These are phyloP conservation scores for Neolamprologus sp. DNA, from an alignment of 2,113 vertebrate species.

Conservation along the genomic window DNA sequence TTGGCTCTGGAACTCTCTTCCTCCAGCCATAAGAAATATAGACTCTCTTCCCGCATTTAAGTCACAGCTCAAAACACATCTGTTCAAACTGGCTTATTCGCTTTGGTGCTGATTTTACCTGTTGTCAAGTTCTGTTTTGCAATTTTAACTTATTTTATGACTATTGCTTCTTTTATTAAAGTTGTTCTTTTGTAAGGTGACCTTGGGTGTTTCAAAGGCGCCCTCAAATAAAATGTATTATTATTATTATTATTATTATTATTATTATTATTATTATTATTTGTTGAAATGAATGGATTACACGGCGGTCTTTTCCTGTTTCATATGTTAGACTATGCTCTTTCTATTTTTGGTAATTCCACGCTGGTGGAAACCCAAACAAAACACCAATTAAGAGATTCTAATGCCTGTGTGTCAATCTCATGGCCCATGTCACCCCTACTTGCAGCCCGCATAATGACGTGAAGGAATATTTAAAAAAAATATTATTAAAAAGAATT, in stretches of 20 bases:
- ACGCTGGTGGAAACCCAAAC: not conserved
- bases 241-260: not conserved
- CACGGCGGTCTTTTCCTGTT: not conserved
- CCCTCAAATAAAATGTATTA: not conserved
- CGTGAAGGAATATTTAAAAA: not conserved
- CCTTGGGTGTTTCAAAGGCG: not conserved
- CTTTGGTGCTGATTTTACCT: not conserved
- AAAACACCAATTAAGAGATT: not conserved
- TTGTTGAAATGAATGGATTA: not conserved
- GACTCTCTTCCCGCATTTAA: not conserved
- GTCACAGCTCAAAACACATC: not conserved
- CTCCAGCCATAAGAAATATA: not conserved
- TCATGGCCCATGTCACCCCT: not conserved
- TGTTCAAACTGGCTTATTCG: not conserved
- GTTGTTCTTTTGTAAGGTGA: not conserved
- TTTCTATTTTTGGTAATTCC: not conserved
- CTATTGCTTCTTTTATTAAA: not conserved
- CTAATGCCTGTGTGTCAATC: not conserved
- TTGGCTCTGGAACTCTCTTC: not conserved
- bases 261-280: no score
- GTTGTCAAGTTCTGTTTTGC: not conserved
- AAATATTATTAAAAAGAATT: not conserved
- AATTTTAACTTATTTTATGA: not conserved
- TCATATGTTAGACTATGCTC: not conserved
- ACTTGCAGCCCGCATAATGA: not conserved